Percentiles rank a stretch among this genome's conserved stretches.
Conservation (phyloP, 2,797 vertebrate genomes). For the Sebastes minor region DNA sequence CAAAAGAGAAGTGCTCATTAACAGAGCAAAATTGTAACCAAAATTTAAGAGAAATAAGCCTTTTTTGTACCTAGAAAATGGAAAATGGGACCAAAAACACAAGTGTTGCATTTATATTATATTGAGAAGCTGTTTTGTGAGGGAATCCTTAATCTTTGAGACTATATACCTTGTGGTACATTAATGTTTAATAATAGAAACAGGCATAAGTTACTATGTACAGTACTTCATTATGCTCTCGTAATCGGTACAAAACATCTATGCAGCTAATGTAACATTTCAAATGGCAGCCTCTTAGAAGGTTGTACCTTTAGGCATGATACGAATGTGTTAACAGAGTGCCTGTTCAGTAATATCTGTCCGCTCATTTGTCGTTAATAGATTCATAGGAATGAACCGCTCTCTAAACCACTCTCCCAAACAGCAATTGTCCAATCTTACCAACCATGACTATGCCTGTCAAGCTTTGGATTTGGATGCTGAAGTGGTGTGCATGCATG, state of each 20-base stretch:
- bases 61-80: no score
- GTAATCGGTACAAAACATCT: not conserved
- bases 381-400: not conserved
- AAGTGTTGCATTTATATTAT: not conserved
- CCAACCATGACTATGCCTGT: not conserved
- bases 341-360: not conserved
- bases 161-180: not conserved
- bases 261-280: not conserved
- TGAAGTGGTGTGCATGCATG: not conserved
- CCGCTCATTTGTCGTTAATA: not conserved
- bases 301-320: not conserved
- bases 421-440: not conserved
- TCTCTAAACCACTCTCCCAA: not conserved
- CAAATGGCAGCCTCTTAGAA: not conserved
- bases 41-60: no score
- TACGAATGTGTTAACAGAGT: not conserved
- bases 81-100: no score
- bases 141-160: constrained; percentile 7
- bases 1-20: no score
- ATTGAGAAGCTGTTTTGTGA: constrained; percentile 21
- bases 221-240: not conserved
- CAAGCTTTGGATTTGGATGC: not conserved
- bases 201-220: not conserved
- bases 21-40: no score
- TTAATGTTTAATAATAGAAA: constrained; percentile 11